phyloP scores from a whole-genome alignment of 2,888 invertebrate species.

The Parasteatoda lunata region DNA sequence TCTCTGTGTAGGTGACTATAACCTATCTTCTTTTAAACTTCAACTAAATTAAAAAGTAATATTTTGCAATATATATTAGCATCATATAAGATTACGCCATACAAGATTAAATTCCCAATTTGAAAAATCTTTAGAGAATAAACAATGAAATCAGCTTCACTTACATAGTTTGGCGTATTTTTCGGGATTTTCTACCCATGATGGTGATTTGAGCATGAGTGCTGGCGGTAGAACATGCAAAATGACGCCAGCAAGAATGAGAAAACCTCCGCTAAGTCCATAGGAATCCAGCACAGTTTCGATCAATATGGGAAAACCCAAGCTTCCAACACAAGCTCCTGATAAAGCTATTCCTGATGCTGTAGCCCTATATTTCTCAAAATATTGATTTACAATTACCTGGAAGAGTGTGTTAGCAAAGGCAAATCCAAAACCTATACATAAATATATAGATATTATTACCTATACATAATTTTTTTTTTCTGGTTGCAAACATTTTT shows the following conservation, averaged over 20 bases:
- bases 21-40: background rate
- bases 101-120: background rate
- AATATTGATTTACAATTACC: constrained; percentile 31
- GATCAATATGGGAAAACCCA: constrained; percentile 25
- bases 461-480: background rate
- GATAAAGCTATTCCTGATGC: constrained; percentile 43
- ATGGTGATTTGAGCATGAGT: constrained; percentile 13
- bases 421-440: constrained; percentile 29
- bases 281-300: constrained; percentile 15
- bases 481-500: background rate
- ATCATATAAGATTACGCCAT: background rate
- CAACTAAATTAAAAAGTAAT: background rate
- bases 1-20: background rate
- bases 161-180: background rate
- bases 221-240: constrained; percentile 39
- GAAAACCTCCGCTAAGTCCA: constrained; percentile 23
- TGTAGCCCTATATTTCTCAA: constrained; percentile 41
- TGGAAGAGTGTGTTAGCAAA: constrained; percentile 25
- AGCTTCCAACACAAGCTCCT: constrained; percentile 28
- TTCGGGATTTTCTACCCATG: constrained; percentile 26
- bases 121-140: background rate
- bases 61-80: background rate
- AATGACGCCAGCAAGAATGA: constrained; percentile 25
- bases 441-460: background rate
- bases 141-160: background rate